Percentiles rank a stretch among this genome's conserved stretches.
phyloP scores from a whole-genome alignment of 2,888 invertebrate species.

The Iselma pallidipennis region DNA sequence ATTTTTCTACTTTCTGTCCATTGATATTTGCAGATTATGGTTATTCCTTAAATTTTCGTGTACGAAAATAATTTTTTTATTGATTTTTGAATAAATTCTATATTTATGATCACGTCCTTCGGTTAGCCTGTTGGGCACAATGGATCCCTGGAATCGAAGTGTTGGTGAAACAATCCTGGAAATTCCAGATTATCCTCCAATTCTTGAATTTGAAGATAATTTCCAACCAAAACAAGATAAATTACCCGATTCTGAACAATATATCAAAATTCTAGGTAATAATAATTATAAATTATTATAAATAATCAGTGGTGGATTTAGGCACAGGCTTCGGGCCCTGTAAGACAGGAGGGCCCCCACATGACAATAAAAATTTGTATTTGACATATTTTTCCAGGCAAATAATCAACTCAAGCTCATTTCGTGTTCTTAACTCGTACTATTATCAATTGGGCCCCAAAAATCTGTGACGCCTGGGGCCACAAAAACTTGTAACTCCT shows the following conservation, averaged over 20 bases:
- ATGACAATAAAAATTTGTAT: too few relatives aligned
- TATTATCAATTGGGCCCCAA: too few relatives aligned
- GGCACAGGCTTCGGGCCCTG: too few relatives aligned
- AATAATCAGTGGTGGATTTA: background rate
- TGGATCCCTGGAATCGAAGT: background rate
- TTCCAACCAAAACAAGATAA: slow-evolving; percentile 37
- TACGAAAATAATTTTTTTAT: too few relatives aligned
- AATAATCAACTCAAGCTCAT: too few relatives aligned
- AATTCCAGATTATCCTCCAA: background rate
- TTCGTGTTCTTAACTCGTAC: too few relatives aligned
- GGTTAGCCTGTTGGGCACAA: background rate
- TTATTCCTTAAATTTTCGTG: too few relatives aligned
- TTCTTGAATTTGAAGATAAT: slow-evolving; percentile 48
- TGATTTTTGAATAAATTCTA: too few relatives aligned
- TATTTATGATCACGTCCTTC: background rate
- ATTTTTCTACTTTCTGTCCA: slow-evolving; percentile 6
- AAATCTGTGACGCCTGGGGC: too few relatives aligned
- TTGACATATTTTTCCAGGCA: too few relatives aligned
- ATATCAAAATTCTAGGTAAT: slow-evolving; percentile 46
- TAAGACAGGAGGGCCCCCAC: too few relatives aligned
- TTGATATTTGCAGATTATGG: slow-evolving; percentile 22
- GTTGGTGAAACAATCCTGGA: background rate
- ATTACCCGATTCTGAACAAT: slow-evolving; percentile 48
- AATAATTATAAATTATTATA: slow-evolving; percentile 2
- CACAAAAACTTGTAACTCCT: too few relatives aligned